phyloP scores from a whole-genome alignment of 92 coral and sea anemone genomes.

The Phenganax marumi region DNA sequence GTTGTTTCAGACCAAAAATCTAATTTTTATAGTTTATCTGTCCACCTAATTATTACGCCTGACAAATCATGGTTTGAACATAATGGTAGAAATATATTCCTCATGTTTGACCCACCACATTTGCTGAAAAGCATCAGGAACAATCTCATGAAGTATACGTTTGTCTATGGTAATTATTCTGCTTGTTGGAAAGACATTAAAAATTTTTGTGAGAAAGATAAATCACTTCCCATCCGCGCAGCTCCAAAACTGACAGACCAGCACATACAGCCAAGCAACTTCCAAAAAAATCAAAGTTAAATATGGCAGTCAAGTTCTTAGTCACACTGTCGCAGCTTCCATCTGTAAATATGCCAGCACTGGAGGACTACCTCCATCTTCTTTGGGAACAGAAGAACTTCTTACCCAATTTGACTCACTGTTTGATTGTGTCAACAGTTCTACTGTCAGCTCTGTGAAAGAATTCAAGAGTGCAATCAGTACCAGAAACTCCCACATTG shows the following conservation, averaged over 20 bases:
- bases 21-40: not conserved
- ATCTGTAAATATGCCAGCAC: too few relatives aligned
- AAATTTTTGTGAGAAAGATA: not conserved
- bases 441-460: not conserved
- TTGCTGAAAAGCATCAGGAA: slow-evolving; percentile 8
- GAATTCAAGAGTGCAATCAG: too few relatives aligned
- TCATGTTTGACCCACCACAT: slow-evolving; percentile 24
- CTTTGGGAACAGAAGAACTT: too few relatives aligned
- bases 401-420: not conserved
- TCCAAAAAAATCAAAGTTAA: too few relatives aligned
- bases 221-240: not conserved
- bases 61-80: not conserved
- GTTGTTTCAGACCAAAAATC: slow-evolving; percentile 11
- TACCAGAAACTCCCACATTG: too few relatives aligned
- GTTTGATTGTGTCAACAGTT: slow-evolving; percentile 2
- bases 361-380: too few relatives aligned
- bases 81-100: slow-evolving; percentile 17
- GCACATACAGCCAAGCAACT: not conserved
- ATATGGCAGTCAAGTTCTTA: too few relatives aligned
- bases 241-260: slow-evolving; percentile 32
- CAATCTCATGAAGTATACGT: slow-evolving; percentile 29
- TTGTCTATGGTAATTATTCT: too few relatives aligned
- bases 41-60: not conserved
- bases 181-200: slow-evolving; percentile 5
- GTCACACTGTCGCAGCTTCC: too few relatives aligned